These are phyloP conservation scores for Pavo muticus DNA, from an alignment of 2,113 vertebrate species.

Conservation along the genomic window DNA sequence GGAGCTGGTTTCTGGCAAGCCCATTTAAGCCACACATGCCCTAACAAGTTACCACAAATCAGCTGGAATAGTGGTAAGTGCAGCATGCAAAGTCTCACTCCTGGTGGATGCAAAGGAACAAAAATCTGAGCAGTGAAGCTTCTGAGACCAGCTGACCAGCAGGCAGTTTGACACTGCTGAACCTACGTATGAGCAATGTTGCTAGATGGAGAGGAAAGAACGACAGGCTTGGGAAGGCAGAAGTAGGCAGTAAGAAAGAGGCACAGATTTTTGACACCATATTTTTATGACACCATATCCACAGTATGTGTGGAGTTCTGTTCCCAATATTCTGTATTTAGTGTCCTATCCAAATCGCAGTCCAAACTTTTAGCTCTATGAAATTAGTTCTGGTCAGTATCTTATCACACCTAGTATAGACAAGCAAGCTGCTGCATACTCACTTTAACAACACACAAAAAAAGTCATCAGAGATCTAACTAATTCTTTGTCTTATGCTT, in stretches of 20 bases:
- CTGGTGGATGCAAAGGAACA: background rate
- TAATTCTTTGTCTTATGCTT: background rate
- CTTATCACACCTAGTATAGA: background rate
- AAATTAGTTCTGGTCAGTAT: background rate
- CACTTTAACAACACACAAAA: background rate
- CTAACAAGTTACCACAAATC: slow-evolving; percentile 18
- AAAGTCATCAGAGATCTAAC: background rate
- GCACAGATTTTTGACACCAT: background rate
- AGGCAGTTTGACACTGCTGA: background rate
- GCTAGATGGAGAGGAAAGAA: background rate
- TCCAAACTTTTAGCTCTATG: background rate
- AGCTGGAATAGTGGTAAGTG: background rate
- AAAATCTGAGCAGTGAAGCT: background rate
- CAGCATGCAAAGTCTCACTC: background rate
- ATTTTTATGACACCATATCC: background rate
- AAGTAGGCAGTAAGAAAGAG: background rate
- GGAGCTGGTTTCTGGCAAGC: slow-evolving; percentile 1
- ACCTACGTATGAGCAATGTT: background rate
- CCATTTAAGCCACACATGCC: background rate
- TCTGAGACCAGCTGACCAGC: background rate
- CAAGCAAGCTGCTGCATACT: background rate
- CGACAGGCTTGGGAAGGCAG: background rate
- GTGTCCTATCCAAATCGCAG: background rate
- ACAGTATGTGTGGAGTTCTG: background rate
- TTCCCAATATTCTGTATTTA: background rate